Evolutionary conservation across 2,888 invertebrate genomes (phyloP).

Genomic region (Phengaris arion): DNA sequence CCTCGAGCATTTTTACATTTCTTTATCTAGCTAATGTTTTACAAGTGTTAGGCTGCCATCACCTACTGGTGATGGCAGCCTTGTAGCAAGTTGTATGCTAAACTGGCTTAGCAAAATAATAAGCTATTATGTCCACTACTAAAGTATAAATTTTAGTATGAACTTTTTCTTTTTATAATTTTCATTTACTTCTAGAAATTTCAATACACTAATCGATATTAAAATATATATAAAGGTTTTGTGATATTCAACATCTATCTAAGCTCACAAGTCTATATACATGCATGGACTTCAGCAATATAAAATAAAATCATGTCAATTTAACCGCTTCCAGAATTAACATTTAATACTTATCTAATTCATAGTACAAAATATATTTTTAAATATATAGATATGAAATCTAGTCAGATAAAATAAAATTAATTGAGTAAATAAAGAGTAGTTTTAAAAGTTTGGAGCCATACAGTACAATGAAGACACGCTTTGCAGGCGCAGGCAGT

Average conservation of each 20-base stretch:
- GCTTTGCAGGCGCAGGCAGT: background rate
- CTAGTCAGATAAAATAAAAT: constrained; percentile 11
- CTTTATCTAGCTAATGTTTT: constrained; percentile 13
- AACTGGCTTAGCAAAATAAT: constrained; percentile 10
- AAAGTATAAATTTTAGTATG: background rate
- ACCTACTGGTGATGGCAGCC: too few species aligned
- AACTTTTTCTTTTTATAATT: background rate
- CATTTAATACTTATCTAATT: constrained; percentile 18
- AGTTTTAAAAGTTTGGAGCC: constrained; percentile 5
- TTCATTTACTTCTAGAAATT: background rate
- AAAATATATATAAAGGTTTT: constrained; percentile 24
- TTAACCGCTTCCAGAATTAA: background rate
- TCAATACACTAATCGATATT: constrained; percentile 9
- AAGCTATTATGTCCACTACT: background rate
- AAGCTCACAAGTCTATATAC: constrained; percentile 25
- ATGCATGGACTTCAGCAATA: constrained; percentile 19
- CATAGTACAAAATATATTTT: constrained; percentile 29
- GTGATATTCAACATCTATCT: constrained; percentile 23
- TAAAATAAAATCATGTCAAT: background rate
- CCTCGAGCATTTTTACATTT: constrained; percentile 8
- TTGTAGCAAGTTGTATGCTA: background rate
- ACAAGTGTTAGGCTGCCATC: constrained; percentile 9
- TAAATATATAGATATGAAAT: constrained; percentile 28
- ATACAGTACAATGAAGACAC: background rate
- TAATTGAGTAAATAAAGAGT: constrained; percentile 14